These are phyloP conservation scores for Myotis lucifugus DNA, from an alignment of 2,113 vertebrate species.

Conservation along the genomic window DNA sequence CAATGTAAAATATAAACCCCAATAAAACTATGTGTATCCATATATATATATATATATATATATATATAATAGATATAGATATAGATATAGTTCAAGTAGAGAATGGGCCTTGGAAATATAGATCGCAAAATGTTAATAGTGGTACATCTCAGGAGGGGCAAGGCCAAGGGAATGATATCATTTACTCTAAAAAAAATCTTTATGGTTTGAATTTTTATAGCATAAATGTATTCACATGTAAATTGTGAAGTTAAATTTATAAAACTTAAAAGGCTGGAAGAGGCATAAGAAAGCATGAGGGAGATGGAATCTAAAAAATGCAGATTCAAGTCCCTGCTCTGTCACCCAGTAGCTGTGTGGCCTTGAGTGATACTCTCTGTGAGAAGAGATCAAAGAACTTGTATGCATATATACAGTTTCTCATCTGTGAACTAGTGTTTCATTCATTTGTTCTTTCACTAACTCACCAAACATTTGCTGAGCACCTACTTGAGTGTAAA, in stretches of 20 bases:
- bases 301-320: not conserved
- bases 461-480: not conserved
- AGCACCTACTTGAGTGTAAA: not conserved
- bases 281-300: not conserved
- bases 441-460: not conserved
- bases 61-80: too few species aligned
- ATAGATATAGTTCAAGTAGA: not conserved
- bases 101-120: not conserved
- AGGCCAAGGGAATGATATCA: not conserved
- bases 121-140: not conserved
- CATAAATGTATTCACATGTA: not conserved
- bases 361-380: not conserved
- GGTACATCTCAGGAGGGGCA: not conserved
- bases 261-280: not conserved
- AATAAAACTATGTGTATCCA: not conserved
- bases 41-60: not conserved
- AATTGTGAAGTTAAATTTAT: not conserved
- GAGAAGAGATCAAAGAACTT: too few species aligned
- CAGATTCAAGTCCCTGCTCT: not conserved
- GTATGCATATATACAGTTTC: not conserved
- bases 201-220: not conserved
- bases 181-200: not conserved
- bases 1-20: not conserved
- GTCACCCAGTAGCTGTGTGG: not conserved
- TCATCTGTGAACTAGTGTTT: not conserved